These are phyloP conservation scores for Hystrix brachyura DNA, from an alignment of 2,113 vertebrate genomes.

Conservation along the genomic window DNA sequence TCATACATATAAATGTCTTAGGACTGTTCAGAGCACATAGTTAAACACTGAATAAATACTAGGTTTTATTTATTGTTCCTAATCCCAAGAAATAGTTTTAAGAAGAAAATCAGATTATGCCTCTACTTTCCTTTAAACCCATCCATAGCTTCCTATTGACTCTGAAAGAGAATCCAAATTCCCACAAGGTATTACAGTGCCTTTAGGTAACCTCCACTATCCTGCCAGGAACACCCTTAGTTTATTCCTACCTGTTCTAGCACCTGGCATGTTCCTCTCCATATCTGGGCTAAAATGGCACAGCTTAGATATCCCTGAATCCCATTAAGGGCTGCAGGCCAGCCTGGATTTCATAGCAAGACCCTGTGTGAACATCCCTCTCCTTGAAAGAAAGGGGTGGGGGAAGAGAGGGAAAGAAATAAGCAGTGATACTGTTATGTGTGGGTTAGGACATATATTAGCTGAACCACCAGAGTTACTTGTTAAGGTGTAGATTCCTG, in stretches of 20 bases:
- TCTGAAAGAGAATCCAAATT: conserved; percentile 60
- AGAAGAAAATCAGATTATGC: conserved; percentile 23
- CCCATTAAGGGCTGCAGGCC: background rate
- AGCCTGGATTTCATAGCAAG: background rate
- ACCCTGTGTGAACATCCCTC: background rate
- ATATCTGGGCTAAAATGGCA: background rate
- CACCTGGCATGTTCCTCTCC: background rate
- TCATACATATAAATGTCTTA: background rate
- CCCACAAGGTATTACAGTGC: background rate
- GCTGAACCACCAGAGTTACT: background rate
- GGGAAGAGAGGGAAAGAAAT: background rate
- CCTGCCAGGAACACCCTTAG: background rate
- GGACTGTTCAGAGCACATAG: background rate
- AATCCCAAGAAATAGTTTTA: conserved; percentile 34
- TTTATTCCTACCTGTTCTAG: background rate
- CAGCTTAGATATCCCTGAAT: background rate
- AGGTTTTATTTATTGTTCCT: conserved; percentile 15
- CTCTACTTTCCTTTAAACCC: conserved; percentile 8
- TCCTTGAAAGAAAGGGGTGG: background rate
- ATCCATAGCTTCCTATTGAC: background rate
- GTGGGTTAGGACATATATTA: background rate
- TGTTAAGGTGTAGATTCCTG: background rate
- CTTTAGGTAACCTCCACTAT: background rate
- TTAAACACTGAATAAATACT: conserved; percentile 44
- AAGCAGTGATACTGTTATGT: background rate